Base-by-base conservation (phyloP, 2,888 invertebrate species). In the Escarpia spicata region DNA sequence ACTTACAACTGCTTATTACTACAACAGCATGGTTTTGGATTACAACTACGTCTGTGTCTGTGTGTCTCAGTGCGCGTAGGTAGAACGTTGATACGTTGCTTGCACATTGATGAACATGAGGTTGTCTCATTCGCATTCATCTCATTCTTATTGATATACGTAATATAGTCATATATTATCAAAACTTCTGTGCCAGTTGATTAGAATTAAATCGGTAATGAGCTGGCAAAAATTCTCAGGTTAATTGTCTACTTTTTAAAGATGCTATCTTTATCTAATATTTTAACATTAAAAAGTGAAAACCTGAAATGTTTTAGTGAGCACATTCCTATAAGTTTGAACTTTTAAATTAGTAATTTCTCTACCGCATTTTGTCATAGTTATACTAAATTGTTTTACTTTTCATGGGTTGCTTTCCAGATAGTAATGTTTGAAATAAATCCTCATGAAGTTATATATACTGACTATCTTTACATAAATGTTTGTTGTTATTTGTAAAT, bases 11-110 rank as follows among this genome's bases (percentile, higher is more conserved):
- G 75, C 75, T 75, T 75, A 37, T 37, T 37, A 52, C 52, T 52
- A 75, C 75, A 75, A 75, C 75, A 26, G 75, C 75, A 75, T 75
- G 75, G 75, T 75, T 75, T 75, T 75, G 75, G 75, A 75, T 75
- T 75, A 75, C n/a, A 3, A 75, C 75, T 75, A 75, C n/a, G 8
- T 91, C 26, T 91, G 91, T 91, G 10, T 90, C 12, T 43, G 90
- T n/a, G 91, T 44, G 37, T 44, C 15, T 43, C 91, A 91, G 4
- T 26, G 91, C 31, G 31, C 91, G 91, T 91, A 90, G 37, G 43
- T 90, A 91, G 75, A 75, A 75, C 3, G 6, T 75, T 26, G 75
- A 75, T n/a, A 26, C 15, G 75, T 26, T 75, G 75, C 75, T 75
- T 75, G 75, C 75, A 75, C 19, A 75, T 75, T 75, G 75, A 75